A percentile compares a stretch with the other conserved stretches of the same genome.
Conservation (phyloP, 2,113 vertebrate species). For the Clinocottus analis region DNA sequence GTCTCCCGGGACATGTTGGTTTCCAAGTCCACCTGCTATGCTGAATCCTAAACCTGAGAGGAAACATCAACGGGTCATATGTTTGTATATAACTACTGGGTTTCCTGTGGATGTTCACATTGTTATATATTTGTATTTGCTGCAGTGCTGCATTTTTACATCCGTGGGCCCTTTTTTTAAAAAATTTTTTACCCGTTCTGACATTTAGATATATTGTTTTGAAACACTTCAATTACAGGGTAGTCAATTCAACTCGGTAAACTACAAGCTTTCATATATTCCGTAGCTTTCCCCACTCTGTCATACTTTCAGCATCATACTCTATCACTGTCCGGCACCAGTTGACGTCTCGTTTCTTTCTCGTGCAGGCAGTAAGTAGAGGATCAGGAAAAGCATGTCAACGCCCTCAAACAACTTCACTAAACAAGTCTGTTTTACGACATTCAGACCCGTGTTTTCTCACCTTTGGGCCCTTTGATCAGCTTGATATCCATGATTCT, state of each 20-base stretch:
- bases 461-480: slow-evolving; percentile 98
- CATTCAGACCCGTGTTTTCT: not conserved
- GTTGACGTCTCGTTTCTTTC: not conserved
- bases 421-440: slow-evolving; percentile 1
- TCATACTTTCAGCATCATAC: not conserved
- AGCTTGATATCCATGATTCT: slow-evolving; percentile 97
- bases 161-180: not conserved
- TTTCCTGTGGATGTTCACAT: not conserved
- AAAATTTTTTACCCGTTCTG: not conserved
- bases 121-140: not conserved
- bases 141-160: not conserved
- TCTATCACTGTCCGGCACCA: not conserved
- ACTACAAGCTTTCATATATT: not conserved
- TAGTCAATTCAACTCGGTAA: not conserved
- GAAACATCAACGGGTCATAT: not conserved
- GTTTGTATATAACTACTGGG: not conserved
- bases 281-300: not conserved
- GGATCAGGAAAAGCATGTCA: not conserved
- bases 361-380: not conserved
- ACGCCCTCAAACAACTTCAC: not conserved
- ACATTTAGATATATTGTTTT: not conserved
- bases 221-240: not conserved
- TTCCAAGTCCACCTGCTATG: slow-evolving; percentile 97
- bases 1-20: slow-evolving; percentile 98
- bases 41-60: slow-evolving; percentile 95